Conservation (phyloP, 2,797 vertebrate genomes). For the Loriculus beryllinus region DNA sequence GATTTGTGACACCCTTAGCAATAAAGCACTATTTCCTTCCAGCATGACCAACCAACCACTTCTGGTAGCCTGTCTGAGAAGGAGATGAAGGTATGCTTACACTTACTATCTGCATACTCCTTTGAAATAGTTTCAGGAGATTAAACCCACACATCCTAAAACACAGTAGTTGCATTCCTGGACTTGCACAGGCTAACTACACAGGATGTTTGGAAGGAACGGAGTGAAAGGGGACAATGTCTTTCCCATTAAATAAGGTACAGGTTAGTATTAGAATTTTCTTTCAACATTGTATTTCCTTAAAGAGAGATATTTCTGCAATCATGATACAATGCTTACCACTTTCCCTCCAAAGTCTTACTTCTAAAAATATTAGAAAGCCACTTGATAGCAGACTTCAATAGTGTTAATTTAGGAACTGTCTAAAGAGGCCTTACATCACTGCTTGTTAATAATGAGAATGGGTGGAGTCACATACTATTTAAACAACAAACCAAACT, state of each 20-base stretch:
- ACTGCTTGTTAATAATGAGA: conserved; percentile 30
- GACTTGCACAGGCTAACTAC: not conserved
- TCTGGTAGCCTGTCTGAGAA: not conserved
- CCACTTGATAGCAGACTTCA: not conserved
- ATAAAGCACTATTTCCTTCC: not conserved
- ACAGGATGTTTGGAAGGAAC: not conserved
- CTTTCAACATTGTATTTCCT: not conserved
- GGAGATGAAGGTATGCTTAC: not conserved
- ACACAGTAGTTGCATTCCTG: not conserved
- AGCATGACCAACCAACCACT: not conserved
- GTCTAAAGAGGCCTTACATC: not conserved
- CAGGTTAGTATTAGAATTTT: not conserved
- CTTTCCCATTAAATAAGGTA: not conserved
- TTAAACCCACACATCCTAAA: not conserved
- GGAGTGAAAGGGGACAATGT: not conserved
- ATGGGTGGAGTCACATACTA: conserved; percentile 49
- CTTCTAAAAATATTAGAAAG: not conserved
- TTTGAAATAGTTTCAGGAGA: conserved; percentile 14
- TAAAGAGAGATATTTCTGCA: not conserved
- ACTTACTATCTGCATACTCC: not conserved
- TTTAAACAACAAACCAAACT: conserved; percentile 67
- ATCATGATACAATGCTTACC: not conserved
- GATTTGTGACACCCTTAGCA: not conserved
- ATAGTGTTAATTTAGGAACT: not conserved
- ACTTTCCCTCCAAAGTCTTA: not conserved